phyloP scores from a whole-genome alignment of 1,140 invertebrate genomes.

The Pristionchus pacificus region DNA sequence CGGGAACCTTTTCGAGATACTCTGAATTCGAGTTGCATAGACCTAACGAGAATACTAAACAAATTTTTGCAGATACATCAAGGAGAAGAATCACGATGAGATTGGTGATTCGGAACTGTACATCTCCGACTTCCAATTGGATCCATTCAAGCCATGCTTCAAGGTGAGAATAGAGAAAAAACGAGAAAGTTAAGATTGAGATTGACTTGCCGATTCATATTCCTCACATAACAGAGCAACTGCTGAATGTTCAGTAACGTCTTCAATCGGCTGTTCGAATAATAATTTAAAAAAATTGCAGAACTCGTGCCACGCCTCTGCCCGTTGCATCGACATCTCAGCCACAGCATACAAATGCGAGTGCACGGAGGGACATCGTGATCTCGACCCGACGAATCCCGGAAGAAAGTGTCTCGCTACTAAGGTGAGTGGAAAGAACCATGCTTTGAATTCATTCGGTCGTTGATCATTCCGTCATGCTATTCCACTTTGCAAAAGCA shows the following conservation, averaged over 20 bases:
- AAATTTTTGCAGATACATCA: slow-evolving; percentile 40
- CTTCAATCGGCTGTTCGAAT: slow-evolving; percentile 6
- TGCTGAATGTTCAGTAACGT: slow-evolving; percentile 8
- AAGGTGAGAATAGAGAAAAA: slow-evolving; percentile 32
- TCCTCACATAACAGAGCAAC: no score
- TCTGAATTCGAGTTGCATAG: not conserved
- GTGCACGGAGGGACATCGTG: slow-evolving; percentile 43
- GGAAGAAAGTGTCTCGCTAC: slow-evolving; percentile 32
- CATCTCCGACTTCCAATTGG: slow-evolving; percentile 50
- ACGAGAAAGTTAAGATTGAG: not conserved
- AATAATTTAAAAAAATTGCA: no score
- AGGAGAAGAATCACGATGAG: slow-evolving; percentile 52
- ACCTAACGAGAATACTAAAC: not conserved
- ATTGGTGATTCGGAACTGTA: slow-evolving; percentile 52
- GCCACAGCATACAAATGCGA: slow-evolving; percentile 48
- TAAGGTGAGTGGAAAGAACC: no score
- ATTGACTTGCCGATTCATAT: no score
- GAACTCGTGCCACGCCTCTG: slow-evolving; percentile 54
- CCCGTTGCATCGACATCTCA: slow-evolving; percentile 55
- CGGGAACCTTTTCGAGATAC: no score
- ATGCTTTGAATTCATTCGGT: no score
- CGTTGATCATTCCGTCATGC: no score
- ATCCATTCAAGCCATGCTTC: slow-evolving; percentile 56
- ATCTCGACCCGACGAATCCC: slow-evolving; percentile 49
- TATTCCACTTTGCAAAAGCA: no score